Evolutionary conservation across 2,888 invertebrate species (phyloP).

Genomic region (Pheosia tremula): DNA sequence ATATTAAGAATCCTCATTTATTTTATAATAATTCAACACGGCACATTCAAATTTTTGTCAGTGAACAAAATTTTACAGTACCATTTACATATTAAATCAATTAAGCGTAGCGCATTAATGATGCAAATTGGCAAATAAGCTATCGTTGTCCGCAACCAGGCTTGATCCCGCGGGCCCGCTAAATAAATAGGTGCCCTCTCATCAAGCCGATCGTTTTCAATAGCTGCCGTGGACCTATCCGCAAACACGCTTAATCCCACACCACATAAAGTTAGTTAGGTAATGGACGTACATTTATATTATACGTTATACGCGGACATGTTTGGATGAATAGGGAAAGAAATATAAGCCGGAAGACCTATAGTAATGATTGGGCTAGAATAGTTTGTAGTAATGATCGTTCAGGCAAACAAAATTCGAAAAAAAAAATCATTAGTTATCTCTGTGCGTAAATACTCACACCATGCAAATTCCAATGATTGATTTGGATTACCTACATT

Average conservation of each 20-base stretch:
- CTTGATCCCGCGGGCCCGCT: constrained; percentile 60
- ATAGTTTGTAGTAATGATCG: too few relatives aligned
- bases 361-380: too few relatives aligned
- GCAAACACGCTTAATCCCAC: constrained; percentile 47
- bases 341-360: not conserved
- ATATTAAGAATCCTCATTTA: not conserved
- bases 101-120: constrained; percentile 70
- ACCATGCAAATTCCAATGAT: constrained; percentile 14
- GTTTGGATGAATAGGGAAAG: not conserved
- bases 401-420: too few relatives aligned
- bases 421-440: too few relatives aligned
- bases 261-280: constrained; percentile 20
- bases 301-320: not conserved
- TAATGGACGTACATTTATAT: constrained; percentile 12
- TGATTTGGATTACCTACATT: constrained; percentile 27
- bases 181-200: constrained; percentile 63
- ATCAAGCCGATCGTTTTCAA: constrained; percentile 60
- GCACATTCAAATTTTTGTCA: not conserved
- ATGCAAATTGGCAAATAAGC: constrained; percentile 79
- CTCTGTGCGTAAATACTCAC: not conserved
- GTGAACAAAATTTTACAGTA: constrained; percentile 47
- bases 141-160: constrained; percentile 60
- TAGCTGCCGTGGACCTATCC: constrained; percentile 44
- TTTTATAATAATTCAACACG: not conserved
- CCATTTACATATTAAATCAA: constrained; percentile 74